phyloP scores from a whole-genome alignment of 2,113 vertebrate genomes.

The Peromyscus californicus region DNA sequence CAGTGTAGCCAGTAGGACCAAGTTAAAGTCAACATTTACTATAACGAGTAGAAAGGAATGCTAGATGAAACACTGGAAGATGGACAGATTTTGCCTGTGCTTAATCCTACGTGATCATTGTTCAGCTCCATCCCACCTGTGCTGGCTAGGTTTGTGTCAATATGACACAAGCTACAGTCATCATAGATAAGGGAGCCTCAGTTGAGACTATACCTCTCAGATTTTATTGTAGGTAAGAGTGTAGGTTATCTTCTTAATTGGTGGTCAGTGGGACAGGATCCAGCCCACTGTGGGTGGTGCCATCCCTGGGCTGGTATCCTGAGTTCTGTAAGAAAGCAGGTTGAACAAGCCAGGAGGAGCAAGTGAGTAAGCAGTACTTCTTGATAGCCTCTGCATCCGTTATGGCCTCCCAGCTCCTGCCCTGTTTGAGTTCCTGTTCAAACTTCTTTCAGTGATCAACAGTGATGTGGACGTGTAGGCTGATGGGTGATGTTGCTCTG shows the following conservation, averaged over 20 bases:
- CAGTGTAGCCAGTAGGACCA: neutral
- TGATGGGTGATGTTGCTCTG: too few species aligned
- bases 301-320: neutral
- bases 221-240: fast-evolving
- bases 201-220: neutral
- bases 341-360: neutral
- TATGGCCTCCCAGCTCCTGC: neutral
- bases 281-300: neutral
- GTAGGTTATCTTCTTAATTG: neutral
- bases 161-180: neutral
- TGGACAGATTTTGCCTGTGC: neutral
- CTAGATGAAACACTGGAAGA: neutral
- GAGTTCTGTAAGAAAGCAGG: neutral
- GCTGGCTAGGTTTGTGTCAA: neutral
- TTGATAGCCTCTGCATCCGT: neutral
- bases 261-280: neutral
- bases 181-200: neutral
- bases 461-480: too few species aligned
- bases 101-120: neutral
- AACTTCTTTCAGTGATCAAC: neutral
- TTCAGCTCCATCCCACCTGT: neutral
- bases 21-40: neutral
- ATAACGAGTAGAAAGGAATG: neutral
- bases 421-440: neutral
- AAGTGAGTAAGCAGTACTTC: neutral